Base-by-base conservation (phyloP, 2,797 vertebrate genomes). In the Octomys mimax region DNA sequence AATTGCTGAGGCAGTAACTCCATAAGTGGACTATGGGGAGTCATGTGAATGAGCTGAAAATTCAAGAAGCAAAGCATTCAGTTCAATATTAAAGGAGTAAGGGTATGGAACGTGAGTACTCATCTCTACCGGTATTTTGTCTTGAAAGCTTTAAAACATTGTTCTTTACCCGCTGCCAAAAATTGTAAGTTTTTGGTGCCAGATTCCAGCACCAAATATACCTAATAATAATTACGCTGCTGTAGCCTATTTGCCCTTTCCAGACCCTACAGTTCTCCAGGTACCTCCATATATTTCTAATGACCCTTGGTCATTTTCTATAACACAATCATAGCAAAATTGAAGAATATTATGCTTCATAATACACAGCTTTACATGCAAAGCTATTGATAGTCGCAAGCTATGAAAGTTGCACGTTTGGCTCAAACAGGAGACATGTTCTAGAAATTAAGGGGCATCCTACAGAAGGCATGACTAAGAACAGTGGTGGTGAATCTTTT, bases 21-120 rank as follows among this genome's bases (percentile, higher is more conserved):
- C 46, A 24, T 39, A 84, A 84, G 77, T 77, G 19, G 22, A 78
- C 39, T 18, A 19, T 3, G 11, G 85, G 22, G 24, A 87, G 26
- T 54, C 26, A 59, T 28, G 70, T 92, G 77, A 95, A 66, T 79
- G 5, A 71, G 31, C 42, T 71, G 33, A 86, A 96, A 87, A 70
- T 87, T 73, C 80, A 42, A 79, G 46, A 92, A 92, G 62, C 73
- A 92, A 84, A 87, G 61, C 36, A 83, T 31, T 89, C 64, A 13
- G 22, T 1, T 85, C 8, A 9, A 77, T 9, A 21, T 21, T 18
- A 62, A 87, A 39, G 16, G 14, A 68, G 24, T 66, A 59, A 75
- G 68, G 54, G 2, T 93, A 39, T 68, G 24, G 26, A 92, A 62
- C 12, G 39, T 75, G 61, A 77, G 8, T 84, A 82, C 18, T 81